Conservation (phyloP, 2,113 vertebrate genomes). For the Archocentrus centrarchus region DNA sequence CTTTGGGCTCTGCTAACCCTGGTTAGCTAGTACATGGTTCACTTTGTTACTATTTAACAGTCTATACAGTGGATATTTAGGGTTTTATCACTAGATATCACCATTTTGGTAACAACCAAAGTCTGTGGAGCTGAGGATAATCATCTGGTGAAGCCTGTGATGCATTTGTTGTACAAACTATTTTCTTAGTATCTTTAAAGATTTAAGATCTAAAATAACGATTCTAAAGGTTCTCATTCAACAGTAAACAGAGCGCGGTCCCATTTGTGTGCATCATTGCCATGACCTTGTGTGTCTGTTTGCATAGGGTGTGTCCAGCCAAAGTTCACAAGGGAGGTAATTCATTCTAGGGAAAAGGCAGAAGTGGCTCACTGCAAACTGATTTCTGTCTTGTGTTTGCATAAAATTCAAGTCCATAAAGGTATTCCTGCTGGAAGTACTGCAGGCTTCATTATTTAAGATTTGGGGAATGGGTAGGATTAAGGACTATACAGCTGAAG, state of each 20-base stretch:
- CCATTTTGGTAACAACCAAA: neutral
- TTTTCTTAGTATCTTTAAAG: neutral
- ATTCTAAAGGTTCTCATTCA: neutral
- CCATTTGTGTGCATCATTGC: neutral
- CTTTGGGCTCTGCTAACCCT: neutral
- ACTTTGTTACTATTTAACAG: neutral
- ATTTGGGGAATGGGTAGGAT: neutral
- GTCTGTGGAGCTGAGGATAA: neutral
- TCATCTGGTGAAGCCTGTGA: neutral
- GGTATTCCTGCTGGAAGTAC: neutral
- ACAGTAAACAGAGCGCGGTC: neutral
- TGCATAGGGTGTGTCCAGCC: slow-evolving; percentile 36
- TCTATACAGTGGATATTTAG: neutral
- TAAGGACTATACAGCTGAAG: neutral
- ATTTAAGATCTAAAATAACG: neutral
- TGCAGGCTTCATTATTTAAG: neutral
- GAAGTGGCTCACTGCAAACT: neutral
- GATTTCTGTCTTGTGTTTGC: neutral
- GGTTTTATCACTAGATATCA: neutral
- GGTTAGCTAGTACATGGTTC: neutral
- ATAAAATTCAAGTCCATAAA: neutral
- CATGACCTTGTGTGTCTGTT: slow-evolving; percentile 2
- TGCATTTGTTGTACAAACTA: neutral
- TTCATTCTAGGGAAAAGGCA: neutral
- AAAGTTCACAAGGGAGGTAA: slow-evolving; percentile 14